These are phyloP conservation scores for Emydoidea blandingii DNA, from an alignment of 2,797 vertebrate genomes.

Conservation along the genomic window DNA sequence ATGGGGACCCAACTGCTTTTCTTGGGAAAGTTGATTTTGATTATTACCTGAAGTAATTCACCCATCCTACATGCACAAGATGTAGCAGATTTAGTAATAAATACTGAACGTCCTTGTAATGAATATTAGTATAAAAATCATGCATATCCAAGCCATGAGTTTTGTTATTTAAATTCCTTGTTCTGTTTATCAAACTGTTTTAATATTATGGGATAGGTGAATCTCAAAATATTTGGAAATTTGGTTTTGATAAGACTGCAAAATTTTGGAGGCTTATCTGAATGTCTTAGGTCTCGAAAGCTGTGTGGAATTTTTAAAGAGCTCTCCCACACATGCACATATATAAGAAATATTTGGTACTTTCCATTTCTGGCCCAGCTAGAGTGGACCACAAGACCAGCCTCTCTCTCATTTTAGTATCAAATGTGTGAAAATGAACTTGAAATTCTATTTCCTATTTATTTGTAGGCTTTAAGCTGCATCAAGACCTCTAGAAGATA, in stretches of 20 bases:
- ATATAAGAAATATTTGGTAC: slow-evolving; percentile 19
- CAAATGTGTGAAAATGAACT: neutral
- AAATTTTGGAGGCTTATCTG: neutral
- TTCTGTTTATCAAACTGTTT: slow-evolving; percentile 2
- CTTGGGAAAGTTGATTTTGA: slow-evolving; percentile 22
- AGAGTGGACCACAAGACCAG: neutral
- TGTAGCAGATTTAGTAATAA: slow-evolving; percentile 41
- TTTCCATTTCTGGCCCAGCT: neutral
- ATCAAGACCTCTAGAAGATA: neutral
- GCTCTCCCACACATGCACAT: neutral
- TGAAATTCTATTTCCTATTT: neutral
- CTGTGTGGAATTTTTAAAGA: neutral
- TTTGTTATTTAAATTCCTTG: slow-evolving; percentile 1
- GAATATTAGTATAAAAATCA: slow-evolving; percentile 14
- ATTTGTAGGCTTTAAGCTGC: neutral
- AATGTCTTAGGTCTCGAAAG: neutral
- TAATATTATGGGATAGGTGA: slow-evolving; percentile 15
- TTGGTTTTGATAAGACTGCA: neutral
- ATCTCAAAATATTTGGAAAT: slow-evolving; percentile 1
- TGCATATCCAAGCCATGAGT: neutral
- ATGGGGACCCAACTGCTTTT: neutral
- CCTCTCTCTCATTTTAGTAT: neutral
- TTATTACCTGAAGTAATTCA: slow-evolving; percentile 57
- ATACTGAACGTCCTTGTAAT: slow-evolving; percentile 6
- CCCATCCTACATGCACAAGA: slow-evolving; percentile 9